Percentiles rank a stretch among this genome's conserved stretches.
Evolutionary conservation across 2,888 invertebrate species (phyloP).

Genomic region (Thymelicus sylvestris): DNA sequence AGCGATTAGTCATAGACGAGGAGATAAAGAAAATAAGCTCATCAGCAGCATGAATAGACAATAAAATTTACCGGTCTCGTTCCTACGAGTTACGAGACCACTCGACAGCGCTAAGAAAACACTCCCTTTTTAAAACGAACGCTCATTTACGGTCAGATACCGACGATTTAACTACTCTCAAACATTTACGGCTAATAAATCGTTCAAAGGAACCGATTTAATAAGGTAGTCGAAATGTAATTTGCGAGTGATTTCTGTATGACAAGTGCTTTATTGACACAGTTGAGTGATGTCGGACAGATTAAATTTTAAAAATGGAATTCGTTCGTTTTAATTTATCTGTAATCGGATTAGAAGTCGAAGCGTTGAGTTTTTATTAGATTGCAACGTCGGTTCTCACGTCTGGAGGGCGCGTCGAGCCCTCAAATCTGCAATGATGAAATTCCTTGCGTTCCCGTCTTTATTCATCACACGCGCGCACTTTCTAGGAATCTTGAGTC

Average conservation of each 20-base stretch:
- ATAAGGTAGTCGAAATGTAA: constrained; percentile 63
- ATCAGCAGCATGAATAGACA: constrained; percentile 76
- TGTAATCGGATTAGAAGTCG: constrained; percentile 47
- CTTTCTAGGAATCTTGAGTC: constrained; percentile 76
- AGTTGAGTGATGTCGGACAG: constrained; percentile 62
- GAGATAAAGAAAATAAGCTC: constrained; percentile 77
- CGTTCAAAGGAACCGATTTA: constrained; percentile 75
- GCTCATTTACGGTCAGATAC: constrained; percentile 78
- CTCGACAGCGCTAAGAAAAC: constrained; percentile 71
- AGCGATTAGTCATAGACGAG: constrained; percentile 72
- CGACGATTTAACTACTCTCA: constrained; percentile 80
- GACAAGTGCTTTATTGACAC: constrained; percentile 41
- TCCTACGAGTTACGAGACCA: constrained; percentile 61
- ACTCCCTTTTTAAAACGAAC: constrained; percentile 76
- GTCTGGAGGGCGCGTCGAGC: constrained; percentile 63
- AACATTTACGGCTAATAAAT: constrained; percentile 78
- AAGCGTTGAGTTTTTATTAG: constrained; percentile 65
- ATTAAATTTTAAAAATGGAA: constrained; percentile 55
- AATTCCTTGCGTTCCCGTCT: constrained; percentile 73
- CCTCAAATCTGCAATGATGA: constrained; percentile 79
- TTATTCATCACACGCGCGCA: constrained; percentile 81
- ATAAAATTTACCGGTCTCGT: constrained; percentile 72
- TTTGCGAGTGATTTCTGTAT: constrained; percentile 49
- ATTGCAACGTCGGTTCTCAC: constrained; percentile 64
- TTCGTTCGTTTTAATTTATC: constrained; percentile 41